Base-by-base conservation (phyloP, 2,888 invertebrate genomes). In the Eledona agricola region DNA sequence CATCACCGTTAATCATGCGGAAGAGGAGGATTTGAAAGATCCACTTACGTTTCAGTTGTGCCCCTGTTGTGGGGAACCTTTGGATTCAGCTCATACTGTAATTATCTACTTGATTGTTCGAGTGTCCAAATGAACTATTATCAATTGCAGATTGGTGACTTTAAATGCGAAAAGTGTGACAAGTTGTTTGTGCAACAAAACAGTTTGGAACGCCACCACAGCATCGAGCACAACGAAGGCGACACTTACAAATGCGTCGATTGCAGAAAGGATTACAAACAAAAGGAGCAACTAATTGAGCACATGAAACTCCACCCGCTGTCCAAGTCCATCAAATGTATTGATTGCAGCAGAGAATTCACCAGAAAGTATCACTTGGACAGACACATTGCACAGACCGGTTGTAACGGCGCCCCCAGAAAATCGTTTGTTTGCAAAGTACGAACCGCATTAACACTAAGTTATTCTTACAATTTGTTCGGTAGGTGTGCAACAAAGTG, bases 331-430 rank as follows among this genome's bases (percentile, higher is more conserved):
- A 87, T 80, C 65, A 79, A 80, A 13, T 92, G 91, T 72, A 79
- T 81, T 17, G 78, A 82, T 46, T 92, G 91, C 67, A 80, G 82
- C 15, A 85, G 84, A 62, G 83, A 83, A 55, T 92, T 92, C 73
- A 88, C 87, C 1, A 79, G 91, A 47, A 86, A 85, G 53, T 88
- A 89, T 62, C 90, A 92, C 75, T 80, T 92, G 25, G 78, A 87
- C 55, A 77, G 88, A 9, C 89, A 89, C 66, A 79, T 87, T 69
- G 74, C 80, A 23, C 86, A 87, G 65, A 85, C 82, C 37, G 86
- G 85, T n/a, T 88, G 88, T 71, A 82, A 82, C 72, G 86, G 86
- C 2, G 58, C 63, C 1, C 70, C 81, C 20, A 76, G 77, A 47
- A 80, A 80, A 38, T 76, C 77, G 15, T 83, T 78, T 64, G 78